Evolutionary conservation across 2,888 invertebrate genomes (phyloP), one percentile per base, ranked within the genome.

Genomic region (Heliconius charithonia): DNA sequence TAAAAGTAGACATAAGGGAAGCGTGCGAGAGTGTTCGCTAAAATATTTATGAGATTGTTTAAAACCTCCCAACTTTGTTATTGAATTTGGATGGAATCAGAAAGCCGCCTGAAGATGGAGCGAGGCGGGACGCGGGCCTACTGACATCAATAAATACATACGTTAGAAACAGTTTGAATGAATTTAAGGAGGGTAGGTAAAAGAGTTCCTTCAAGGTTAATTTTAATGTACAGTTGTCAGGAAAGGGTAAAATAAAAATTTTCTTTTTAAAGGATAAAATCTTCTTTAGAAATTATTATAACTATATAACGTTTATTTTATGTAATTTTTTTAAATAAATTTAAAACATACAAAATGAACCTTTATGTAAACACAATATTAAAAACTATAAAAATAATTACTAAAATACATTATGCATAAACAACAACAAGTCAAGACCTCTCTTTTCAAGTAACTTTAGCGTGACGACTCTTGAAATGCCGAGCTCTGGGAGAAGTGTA

Each of bases 21-120:
- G 22, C 41, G 27, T 29, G 71, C 59, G 59, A 37, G 59, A 27
- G 63, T 19, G 16, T 22, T 63, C 29, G 9, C 62, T 56, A 63
- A 70, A 75, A 75, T 78, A 78, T 75, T 32, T 75, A 76, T 72
- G 66, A 71, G 66, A 29, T 67, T 67, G 29, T 59, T 76, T 76
- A 59, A 72, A 65, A 62, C 29, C 27, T n/a, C n/a, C 62, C 56
- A 76, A 72, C 66, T 72, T 79, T 66, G 59, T 65, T 71, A 72
- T 79, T 76, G 56, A 70, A 75, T 79, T 76, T 63, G 25, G 27
- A 59, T 19, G 32, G 56, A 72, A 66, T 56, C 51, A 32, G 65
- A 65, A 75, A 71, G 67, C 19, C 16, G 12, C 63, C 29, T 37
- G 29, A 4, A 65, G n/a, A 32, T 41, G 66, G 25, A 7, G 19